Base-by-base conservation (phyloP, 2,888 invertebrate genomes). In the Apamea anceps region DNA sequence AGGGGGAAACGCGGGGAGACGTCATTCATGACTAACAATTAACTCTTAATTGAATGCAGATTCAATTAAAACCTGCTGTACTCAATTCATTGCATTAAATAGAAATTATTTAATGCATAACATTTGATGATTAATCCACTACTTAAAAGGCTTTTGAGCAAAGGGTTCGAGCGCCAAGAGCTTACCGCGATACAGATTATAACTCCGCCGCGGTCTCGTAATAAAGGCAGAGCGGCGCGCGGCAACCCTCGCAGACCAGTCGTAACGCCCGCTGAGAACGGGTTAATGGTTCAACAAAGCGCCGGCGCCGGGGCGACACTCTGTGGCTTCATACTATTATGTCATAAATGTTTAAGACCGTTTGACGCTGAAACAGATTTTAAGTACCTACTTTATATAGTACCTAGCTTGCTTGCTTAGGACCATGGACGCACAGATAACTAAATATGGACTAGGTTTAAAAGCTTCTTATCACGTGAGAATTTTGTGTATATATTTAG, bases 11-110 rank as follows among this genome's bases (percentile, higher is more conserved):
- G n/a, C 62, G 7, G 42, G 18, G 51, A 18, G n/a, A 73, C 18
- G 60, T 51, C 72, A 51, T 37, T 32, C 70, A 28, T 57, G 32
- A 48, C 12, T 37, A 63, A 54, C 79, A 37, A 37, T 68, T 48
- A 80, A 80, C 62, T 28, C 32, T 25, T 74, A 37, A 57, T 48
- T 82, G 75, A 65, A 79, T 75, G 65, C 57, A 57, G 18, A 75
- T 65, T 81, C 25, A 57, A 25, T 48, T 25, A 48, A 51, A 70
- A 71, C 15, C 25, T 32, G 45, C n/a, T 25, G 12, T 25, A 54
- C 45, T 13, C 45, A 54, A 45, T 37, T 37, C 45, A 45, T 45
- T 45, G 51, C 62, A 42, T 45, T 32, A 7, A 25, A 37, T 63
- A n/a, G 21, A 45, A 28, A 62, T 72, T 12, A 63, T 63, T 63